Evolutionary conservation across 2,888 invertebrate species (phyloP), one percentile per base, ranked within the genome.

Genomic region (Hirtodrosophila histrioides): DNA sequence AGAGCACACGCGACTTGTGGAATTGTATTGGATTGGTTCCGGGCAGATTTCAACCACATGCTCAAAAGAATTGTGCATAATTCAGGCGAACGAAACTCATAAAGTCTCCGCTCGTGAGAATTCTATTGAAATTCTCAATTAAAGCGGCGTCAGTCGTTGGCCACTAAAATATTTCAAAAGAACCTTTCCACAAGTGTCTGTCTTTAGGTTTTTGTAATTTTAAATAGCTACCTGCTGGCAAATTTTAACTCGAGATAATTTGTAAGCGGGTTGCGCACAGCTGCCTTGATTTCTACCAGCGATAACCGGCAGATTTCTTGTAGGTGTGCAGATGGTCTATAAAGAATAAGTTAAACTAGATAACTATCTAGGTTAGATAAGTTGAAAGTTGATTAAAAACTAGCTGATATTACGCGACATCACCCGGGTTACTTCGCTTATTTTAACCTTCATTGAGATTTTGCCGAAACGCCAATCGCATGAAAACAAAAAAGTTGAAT

Each of bases 111-210:
- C 44, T 31, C 40, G 31, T 54, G 46, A 61, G 49, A 71, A 54
- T 73, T 76, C 61, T 23, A 54, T 40, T 53, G 72, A 86, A 77
- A 66, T 36, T 24, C 44, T 46, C 43, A 61, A 76, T 63, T 79
- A 60, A 51, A 50, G 24, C 54, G 54, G 29, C 51, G 45, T 53
- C 55, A 23, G 9, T 41, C 48, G 33, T 31, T 29, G 23, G 8
- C 12, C 8, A 31, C 35, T 17, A 10, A 40, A 12, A 27, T n/a
- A 61, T 67, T 67, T 39, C 9, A 17, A 51, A 11, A 51, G 56
- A 69, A 62, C 62, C 62, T 82, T 69, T 75, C 53, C 55, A 71
- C 75, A 75, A 82, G 67, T 71, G 63, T 60, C 57, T 24, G 45
- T 24, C 43, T 39, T 35, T 33, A 8, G 12, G 24, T 54, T 31